These are phyloP conservation scores for Charadrius vociferus DNA, from an alignment of 2,113 vertebrate genomes.

Conservation along the genomic window DNA sequence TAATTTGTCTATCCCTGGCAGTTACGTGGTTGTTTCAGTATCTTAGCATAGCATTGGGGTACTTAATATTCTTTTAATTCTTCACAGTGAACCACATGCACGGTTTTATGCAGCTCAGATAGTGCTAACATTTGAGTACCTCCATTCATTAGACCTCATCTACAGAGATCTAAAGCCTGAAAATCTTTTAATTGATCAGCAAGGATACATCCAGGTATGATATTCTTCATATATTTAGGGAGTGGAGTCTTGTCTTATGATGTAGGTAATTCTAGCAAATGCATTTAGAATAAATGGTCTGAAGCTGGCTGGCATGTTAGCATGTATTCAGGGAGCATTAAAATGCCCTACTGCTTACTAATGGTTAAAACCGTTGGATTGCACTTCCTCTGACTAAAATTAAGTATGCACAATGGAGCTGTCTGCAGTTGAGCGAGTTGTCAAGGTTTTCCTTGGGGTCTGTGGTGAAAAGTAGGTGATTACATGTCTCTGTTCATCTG, in stretches of 20 bases:
- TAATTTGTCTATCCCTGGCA: background rate
- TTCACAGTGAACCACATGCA: slow-evolving; percentile 92
- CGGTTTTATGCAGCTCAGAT: slow-evolving; percentile 99
- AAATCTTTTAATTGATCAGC: slow-evolving; percentile 99
- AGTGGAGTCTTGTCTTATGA: background rate
- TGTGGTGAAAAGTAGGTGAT: slow-evolving; percentile 18
- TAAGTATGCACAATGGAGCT: background rate
- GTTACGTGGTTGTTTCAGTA: background rate
- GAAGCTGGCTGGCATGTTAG: background rate
- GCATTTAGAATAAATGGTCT: background rate
- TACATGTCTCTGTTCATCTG: slow-evolving; percentile 12
- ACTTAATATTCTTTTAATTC: slow-evolving; percentile 57
- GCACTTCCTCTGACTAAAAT: slow-evolving; percentile 7
- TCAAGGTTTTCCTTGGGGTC: slow-evolving; percentile 5
- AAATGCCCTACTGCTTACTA: background rate
- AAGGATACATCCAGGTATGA: slow-evolving; percentile 98
- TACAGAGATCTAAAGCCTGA: slow-evolving; percentile 99
- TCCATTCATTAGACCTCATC: slow-evolving; percentile 99
- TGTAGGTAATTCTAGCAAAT: background rate
- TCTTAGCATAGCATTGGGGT: background rate
- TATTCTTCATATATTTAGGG: background rate
- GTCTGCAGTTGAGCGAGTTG: background rate
- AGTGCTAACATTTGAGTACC: slow-evolving; percentile 99
- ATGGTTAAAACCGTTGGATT: background rate
- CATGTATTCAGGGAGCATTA: background rate